Percentiles rank a stretch among this genome's conserved stretches.
Evolutionary conservation across 2,888 invertebrate species (phyloP).

Genomic region (Alcis repandata): DNA sequence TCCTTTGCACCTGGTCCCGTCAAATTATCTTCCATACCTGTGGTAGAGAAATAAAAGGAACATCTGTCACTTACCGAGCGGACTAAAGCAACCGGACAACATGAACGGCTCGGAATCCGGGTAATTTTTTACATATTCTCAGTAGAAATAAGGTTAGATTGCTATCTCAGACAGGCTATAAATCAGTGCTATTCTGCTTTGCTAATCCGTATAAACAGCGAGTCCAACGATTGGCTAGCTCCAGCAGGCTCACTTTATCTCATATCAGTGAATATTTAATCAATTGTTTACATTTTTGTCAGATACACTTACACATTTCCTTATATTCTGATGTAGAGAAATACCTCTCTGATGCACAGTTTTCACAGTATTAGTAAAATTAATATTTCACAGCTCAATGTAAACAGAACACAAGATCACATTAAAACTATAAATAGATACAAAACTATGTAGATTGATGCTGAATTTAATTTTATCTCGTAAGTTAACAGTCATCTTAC

Average conservation of each 20-base stretch:
- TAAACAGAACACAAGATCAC: too few species aligned
- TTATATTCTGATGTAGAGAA: not conserved
- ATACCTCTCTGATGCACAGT: not conserved
- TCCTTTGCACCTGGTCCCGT: constrained; percentile 67
- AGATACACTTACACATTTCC: not conserved
- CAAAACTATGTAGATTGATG: too few species aligned
- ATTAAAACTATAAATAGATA: too few species aligned
- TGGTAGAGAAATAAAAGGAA: constrained; percentile 59
- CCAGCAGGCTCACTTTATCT: constrained; percentile 7
- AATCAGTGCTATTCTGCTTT: constrained; percentile 14
- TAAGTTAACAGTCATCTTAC: too few species aligned
- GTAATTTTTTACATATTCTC: constrained; percentile 80
- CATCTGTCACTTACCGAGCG: constrained; percentile 57
- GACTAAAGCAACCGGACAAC: constrained; percentile 63
- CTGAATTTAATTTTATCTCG: too few species aligned
- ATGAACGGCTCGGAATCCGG: constrained; percentile 94
- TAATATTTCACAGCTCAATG: too few species aligned
- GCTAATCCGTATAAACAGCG: constrained; percentile 5
- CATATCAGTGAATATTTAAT: constrained; percentile 2
- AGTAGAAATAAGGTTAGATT: constrained; percentile 33
- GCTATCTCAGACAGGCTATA: constrained; percentile 19
- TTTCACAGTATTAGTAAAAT: too few species aligned
- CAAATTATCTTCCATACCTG: constrained; percentile 58
- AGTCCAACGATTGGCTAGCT: not conserved
- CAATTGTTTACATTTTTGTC: constrained; percentile 7